phyloP scores from a whole-genome alignment of 2,888 invertebrate species.

The Caenorhabditis uteleia region DNA sequence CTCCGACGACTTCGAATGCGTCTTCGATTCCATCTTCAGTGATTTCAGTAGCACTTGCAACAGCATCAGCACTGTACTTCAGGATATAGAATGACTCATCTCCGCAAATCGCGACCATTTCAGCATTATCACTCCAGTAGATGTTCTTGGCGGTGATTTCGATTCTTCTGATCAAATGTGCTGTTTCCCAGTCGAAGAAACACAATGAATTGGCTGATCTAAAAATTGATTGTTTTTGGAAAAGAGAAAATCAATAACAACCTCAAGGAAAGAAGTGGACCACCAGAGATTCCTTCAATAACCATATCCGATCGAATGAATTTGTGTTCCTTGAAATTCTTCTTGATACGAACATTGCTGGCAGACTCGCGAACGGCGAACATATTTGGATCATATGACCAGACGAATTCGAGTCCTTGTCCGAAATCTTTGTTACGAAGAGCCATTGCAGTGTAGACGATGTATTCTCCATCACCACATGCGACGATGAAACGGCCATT shows the following conservation, averaged over 20 bases:
- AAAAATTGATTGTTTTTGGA: neutral
- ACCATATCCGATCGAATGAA: conserved; percentile 92
- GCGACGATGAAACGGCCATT: conserved; percentile 89
- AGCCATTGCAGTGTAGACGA: conserved; percentile 99
- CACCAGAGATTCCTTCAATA: conserved; percentile 80
- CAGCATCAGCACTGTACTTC: conserved; percentile 83
- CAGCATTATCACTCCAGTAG: conserved; percentile 95
- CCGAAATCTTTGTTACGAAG: conserved; percentile 98
- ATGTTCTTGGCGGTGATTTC: conserved; percentile 88
- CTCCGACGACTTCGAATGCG: conserved; percentile 80
- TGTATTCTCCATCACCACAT: conserved; percentile 99
- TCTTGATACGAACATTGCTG: conserved; percentile 89
- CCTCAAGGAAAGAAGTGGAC: conserved; percentile 78
- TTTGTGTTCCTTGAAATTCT: conserved; percentile 83
- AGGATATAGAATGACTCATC: conserved; percentile 94
- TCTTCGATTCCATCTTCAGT: conserved; percentile 92
- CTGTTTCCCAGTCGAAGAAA: conserved; percentile 98
- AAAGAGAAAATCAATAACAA: no score
- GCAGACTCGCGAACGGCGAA: conserved; percentile 83
- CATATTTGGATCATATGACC: conserved; percentile 94
- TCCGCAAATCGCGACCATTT: conserved; percentile 88
- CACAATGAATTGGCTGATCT: conserved; percentile 71
- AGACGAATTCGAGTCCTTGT: conserved; percentile 87
- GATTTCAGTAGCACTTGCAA: conserved; percentile 79
- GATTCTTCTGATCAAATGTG: conserved; percentile 89